Evolutionary conservation across 1,140 invertebrate genomes (phyloP), one percentile per base, ranked within the genome.

Genomic region (Druon quercuslanigerum): DNA sequence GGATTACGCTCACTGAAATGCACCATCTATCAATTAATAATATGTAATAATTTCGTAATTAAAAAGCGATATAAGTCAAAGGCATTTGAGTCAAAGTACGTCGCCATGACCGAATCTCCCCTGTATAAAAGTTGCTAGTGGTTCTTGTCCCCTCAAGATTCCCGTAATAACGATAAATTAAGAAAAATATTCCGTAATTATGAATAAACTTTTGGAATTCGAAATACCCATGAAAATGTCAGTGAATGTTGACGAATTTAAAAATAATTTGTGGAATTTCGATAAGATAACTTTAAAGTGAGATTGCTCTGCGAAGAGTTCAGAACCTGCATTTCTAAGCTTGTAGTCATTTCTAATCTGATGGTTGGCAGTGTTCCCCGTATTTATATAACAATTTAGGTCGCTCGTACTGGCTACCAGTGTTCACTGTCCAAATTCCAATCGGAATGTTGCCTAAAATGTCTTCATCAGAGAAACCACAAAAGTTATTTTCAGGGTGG

Each of bases 331-430:
- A 51, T 50, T 57, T 77, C 72, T 77, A 51, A 73, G 60, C 60
- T 77, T 77, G 76, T 72, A 70, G 72, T 77, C 78, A 76, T 74
- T 79, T 79, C 81, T 79, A 76, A 77, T 79, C 74, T 56, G 79
- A 56, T 66, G 71, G 83, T 79, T 87, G 85, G 85, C 86, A 85
- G 51, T 74, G 80, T 75, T 77, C 60, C 73, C 52, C 78, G 79
- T 77, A 56, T 88, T 88, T 88, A 87, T 82, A 85, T 87, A 88
- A 87, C 84, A 74, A 88, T 87, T 83, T 86, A 79, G 85, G 85
- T 86, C 86, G 84, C 84, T 87, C 77, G 85, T 81, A 81, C 78
- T 75, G 72, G 71, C 66, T 77, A 56, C 71, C 60, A 73, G 33
- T 71, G 33, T 66, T 33, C 60, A 66, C 25, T 71, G 60, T 66